These are phyloP conservation scores for Didymodactylos carnosus DNA, from an alignment of 2,888 invertebrate genomes.

Conservation along the genomic window DNA sequence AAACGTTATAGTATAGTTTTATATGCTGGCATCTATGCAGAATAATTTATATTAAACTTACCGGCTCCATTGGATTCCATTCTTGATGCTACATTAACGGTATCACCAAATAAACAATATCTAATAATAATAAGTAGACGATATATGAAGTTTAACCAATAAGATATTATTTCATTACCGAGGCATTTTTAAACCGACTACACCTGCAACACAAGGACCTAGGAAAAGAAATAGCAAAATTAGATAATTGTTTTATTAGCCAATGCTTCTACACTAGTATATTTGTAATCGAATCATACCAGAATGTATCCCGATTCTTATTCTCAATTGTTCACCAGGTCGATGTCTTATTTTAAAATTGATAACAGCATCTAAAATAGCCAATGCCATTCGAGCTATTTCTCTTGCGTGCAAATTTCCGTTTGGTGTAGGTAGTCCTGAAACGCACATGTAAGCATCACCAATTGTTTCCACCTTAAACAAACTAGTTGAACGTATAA, in stretches of 20 bases:
- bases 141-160: slow-evolving; percentile 27
- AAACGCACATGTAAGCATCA: slow-evolving; percentile 38
- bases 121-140: neutral
- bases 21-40: too few species aligned
- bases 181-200: slow-evolving; percentile 37
- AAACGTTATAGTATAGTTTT: too few species aligned
- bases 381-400: slow-evolving; percentile 71
- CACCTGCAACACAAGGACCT: slow-evolving; percentile 36
- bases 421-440: slow-evolving; percentile 68
- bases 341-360: slow-evolving; percentile 73
- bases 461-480: slow-evolving; percentile 32
- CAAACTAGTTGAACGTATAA: too few species aligned
- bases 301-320: slow-evolving; percentile 74
- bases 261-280: too few species aligned
- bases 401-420: slow-evolving; percentile 66
- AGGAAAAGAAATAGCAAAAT: slow-evolving; percentile 15
- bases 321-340: slow-evolving; percentile 59
- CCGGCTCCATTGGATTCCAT: slow-evolving; percentile 57
- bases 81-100: slow-evolving; percentile 35
- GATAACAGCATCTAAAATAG: slow-evolving; percentile 60
- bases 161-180: slow-evolving; percentile 24
- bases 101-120: slow-evolving; percentile 45
- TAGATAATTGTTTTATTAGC: too few species aligned
- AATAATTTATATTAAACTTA: too few species aligned
- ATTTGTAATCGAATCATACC: too few species aligned